These are phyloP conservation scores for Chelonus insularis DNA, from an alignment of 1,140 invertebrate genomes.

Conservation along the genomic window DNA sequence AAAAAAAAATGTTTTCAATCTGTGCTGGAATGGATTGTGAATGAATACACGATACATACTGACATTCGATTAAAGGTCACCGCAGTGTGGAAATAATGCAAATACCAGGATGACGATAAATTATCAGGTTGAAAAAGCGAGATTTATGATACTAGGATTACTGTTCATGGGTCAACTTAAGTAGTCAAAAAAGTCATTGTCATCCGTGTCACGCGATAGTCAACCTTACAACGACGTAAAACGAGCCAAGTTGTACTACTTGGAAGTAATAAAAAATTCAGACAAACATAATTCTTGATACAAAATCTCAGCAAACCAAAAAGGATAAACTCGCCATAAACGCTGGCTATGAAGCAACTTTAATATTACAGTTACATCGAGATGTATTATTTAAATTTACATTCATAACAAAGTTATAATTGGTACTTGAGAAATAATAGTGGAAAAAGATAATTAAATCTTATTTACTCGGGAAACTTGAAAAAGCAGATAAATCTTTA, in stretches of 20 bases:
- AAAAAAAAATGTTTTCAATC: neutral
- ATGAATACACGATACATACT: neutral
- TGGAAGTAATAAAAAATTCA: constrained; percentile 16
- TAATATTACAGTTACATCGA: no score
- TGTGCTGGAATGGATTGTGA: neutral
- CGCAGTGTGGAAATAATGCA: constrained; percentile 4
- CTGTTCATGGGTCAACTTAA: constrained; percentile 3
- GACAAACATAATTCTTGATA: neutral
- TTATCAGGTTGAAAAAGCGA: constrained; percentile 16
- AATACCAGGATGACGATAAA: constrained; percentile 19
- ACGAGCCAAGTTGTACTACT: constrained; percentile 23
- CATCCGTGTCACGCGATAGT: constrained; percentile 18
- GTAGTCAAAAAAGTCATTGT: constrained; percentile 14
- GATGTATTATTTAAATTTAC: no score
- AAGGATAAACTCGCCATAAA: neutral
- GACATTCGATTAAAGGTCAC: constrained; percentile 14
- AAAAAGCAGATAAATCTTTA: no score
- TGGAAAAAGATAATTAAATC: no score
- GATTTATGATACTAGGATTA: constrained; percentile 17
- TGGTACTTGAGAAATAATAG: no score
- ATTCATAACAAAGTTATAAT: no score
- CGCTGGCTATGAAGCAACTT: neutral
- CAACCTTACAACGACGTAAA: constrained; percentile 6
- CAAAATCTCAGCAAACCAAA: neutral
- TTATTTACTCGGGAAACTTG: no score